Conservation (phyloP, 2,888 invertebrate species). For the Notodonta ziczac region DNA sequence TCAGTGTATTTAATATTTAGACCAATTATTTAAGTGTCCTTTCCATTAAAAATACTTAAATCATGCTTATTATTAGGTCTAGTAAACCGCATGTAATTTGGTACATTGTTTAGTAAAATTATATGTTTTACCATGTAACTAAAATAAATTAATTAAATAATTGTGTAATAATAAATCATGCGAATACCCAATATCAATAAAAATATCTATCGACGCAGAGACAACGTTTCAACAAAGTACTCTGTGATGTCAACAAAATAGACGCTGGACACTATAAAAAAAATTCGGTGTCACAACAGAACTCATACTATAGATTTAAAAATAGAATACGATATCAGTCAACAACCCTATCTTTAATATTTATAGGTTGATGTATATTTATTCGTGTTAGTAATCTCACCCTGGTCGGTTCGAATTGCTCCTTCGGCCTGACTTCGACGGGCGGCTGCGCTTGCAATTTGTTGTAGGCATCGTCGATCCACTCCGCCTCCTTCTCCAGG, state of each 20-base stretch:
- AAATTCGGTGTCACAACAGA: too few species aligned
- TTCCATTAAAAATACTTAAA: neutral
- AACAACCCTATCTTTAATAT: too few species aligned
- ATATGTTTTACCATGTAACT: neutral
- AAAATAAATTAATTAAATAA: neutral
- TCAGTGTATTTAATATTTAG: neutral
- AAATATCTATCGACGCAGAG: too few species aligned
- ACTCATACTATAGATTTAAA: too few species aligned
- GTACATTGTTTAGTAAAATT: neutral
- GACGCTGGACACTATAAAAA: too few species aligned
- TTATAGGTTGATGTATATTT: too few species aligned
- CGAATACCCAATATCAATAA: neutral
- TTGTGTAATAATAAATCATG: neutral
- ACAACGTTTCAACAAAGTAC: too few species aligned
- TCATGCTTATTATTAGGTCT: neutral
- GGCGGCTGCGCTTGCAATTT: slow-evolving; percentile 91
- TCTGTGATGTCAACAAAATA: too few species aligned
- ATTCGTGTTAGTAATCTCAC: slow-evolving; percentile 73
- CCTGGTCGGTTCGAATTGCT: slow-evolving; percentile 91
- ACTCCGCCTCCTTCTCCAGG: slow-evolving; percentile 93
- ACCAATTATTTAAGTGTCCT: neutral
- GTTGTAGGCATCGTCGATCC: slow-evolving; percentile 93
- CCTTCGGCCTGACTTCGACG: slow-evolving; percentile 87
- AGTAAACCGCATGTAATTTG: too few species aligned
- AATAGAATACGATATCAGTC: too few species aligned